These are phyloP conservation scores for Drosophila anomelani DNA, from an alignment of 2,888 invertebrate genomes.

Conservation along the genomic window DNA sequence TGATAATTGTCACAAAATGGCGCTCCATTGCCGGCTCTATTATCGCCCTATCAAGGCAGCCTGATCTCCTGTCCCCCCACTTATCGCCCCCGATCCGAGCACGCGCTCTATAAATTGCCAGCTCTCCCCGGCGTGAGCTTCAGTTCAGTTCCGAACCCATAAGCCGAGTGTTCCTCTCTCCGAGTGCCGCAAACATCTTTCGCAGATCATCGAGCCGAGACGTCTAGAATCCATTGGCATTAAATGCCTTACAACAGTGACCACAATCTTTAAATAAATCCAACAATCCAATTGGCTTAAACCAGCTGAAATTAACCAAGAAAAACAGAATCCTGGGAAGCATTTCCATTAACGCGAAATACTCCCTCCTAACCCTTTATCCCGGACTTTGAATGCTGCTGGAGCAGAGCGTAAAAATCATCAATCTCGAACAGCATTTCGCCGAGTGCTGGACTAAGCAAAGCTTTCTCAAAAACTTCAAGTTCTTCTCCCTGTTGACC, in stretches of 20 bases:
- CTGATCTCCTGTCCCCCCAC: conserved; percentile 38
- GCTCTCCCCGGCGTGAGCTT: conserved; percentile 29
- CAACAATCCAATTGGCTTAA: conserved; percentile 15
- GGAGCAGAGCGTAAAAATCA: conserved; percentile 51
- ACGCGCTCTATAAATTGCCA: conserved; percentile 62
- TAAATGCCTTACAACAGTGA: conserved; percentile 19
- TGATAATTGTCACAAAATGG: conserved; percentile 52
- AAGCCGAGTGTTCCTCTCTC: conserved; percentile 35
- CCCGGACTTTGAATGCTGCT: conserved; percentile 61
- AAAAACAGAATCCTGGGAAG: conserved; percentile 1
- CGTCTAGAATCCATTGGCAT: conserved; percentile 21
- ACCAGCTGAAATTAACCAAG: background rate
- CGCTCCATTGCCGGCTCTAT: conserved; percentile 28
- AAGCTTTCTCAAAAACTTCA: conserved; percentile 45
- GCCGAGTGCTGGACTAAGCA: conserved; percentile 42
- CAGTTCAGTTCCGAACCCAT: conserved; percentile 70
- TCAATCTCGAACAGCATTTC: conserved; percentile 55
- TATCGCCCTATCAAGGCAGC: conserved; percentile 41
- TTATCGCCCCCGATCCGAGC: conserved; percentile 27
- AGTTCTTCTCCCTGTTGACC: conserved; percentile 33
- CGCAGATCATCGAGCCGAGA: conserved; percentile 25
- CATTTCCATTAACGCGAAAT: conserved; percentile 18
- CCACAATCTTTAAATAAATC: background rate
- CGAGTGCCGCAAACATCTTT: conserved; percentile 24
- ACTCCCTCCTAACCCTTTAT: conserved; percentile 17